Percentiles rank a stretch among this genome's conserved stretches.
phyloP scores from a whole-genome alignment of 2,113 vertebrate genomes.

The Ailuropoda melanoleuca region DNA sequence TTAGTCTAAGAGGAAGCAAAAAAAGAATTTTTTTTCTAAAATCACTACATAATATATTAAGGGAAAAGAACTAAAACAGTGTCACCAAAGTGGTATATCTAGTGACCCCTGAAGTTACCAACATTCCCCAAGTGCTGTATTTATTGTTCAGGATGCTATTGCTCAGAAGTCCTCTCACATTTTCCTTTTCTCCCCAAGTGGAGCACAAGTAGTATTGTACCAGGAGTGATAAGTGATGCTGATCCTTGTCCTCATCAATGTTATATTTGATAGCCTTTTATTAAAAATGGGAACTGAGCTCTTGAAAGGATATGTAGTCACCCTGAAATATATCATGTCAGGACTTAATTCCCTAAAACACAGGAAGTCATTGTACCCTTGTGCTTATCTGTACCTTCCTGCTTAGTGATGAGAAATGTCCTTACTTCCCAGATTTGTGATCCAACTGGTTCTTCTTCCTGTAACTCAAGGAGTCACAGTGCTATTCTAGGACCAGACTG shows the following conservation, averaged over 20 bases:
- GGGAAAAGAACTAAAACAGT: neutral
- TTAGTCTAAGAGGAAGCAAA: neutral
- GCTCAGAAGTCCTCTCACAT: neutral
- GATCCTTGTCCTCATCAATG: neutral
- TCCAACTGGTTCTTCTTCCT: slow-evolving; percentile 40
- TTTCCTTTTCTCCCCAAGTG: neutral
- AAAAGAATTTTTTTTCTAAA: neutral
- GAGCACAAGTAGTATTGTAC: neutral
- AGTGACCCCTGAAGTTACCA: neutral
- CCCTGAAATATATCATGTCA: neutral
- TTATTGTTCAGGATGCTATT: neutral
- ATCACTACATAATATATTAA: neutral
- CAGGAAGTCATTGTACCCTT: slow-evolving; percentile 11
- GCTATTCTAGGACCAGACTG: slow-evolving; percentile 64
- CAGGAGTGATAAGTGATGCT: neutral
- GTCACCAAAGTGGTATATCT: neutral
- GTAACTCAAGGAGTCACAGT: slow-evolving; percentile 26
- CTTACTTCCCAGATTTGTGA: slow-evolving; percentile 41
- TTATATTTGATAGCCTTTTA: neutral
- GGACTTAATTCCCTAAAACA: neutral
- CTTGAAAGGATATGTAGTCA: neutral
- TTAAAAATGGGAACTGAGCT: neutral
- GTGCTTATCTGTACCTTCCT: neutral
- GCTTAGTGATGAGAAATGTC: slow-evolving; percentile 4
- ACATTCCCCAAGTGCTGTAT: neutral